Base-by-base conservation (phyloP, 2,888 invertebrate genomes). In the Eucera pruinosa region DNA sequence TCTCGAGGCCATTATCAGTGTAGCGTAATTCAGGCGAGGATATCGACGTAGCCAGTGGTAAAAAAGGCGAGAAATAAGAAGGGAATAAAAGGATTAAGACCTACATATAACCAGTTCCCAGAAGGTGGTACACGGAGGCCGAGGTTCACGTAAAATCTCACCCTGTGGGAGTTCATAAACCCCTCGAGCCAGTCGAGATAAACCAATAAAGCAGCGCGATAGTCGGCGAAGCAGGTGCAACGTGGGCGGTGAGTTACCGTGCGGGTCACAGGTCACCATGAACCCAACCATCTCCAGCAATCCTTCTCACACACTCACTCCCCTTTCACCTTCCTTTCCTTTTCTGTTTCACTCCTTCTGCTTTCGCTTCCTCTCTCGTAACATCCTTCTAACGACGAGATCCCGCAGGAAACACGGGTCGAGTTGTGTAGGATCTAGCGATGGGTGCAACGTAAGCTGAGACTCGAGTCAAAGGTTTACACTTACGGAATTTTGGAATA, bases 211-310 rank as follows among this genome's bases (percentile, higher is more conserved):
- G 86, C 86, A 87, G 85, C 78, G 66, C 82, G 88, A 88, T 87
- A 86, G 75, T 82, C 78, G 78, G 83, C 70, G 83, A 87, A 87
- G 89, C 90, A 90, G 90, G 90, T 90, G 90, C 89, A 88, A 90
- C 90, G 90, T 90, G 88, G 90, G 90, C 90, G 90, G 87, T 88
- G 90, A 89, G 87, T 89, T 89, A 89, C 87, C 85, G 88, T 85
- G 70, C 50, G 78, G 89, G 88, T 90, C 90, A 87, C 55, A 81
- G 90, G 89, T 90, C 88, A 89, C 78, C 78, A 70, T 76, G 84
- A 78, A 82, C 83, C 82, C 83, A 80, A 76, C 4, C 82, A 82
- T 88, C 87, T 82, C 79, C 86, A 76, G 86, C 85, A 87, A 89
- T 89, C 87, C 87, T 86, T 84, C 86, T 87, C 86, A 78, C 78